These are phyloP conservation scores for Brienomyrus longianalis DNA, from an alignment of 2,113 vertebrate species.

Conservation along the genomic window DNA sequence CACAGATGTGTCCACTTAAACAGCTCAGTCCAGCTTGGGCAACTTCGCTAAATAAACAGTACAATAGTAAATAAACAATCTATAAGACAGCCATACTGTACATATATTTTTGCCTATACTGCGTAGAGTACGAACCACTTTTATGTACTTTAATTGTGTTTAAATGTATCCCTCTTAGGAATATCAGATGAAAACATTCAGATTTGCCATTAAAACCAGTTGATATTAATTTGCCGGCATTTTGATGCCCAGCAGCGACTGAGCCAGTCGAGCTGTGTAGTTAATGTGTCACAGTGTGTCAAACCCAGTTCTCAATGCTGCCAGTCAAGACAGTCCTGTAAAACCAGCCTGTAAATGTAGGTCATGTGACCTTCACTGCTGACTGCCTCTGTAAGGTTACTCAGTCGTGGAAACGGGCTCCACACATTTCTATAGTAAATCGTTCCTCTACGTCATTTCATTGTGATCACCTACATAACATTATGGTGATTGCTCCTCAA, in stretches of 20 bases:
- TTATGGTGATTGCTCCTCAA: not conserved
- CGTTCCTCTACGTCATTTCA: not conserved
- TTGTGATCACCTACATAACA: not conserved
- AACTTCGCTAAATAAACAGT: not conserved
- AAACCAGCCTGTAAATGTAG: not conserved
- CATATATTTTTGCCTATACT: not conserved
- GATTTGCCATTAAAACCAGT: not conserved
- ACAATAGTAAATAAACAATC: not conserved
- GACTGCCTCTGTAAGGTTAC: not conserved
- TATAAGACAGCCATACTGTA: not conserved
- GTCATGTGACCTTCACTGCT: not conserved
- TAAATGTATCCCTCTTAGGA: not conserved
- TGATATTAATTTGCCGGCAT: not conserved
- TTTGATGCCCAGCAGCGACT: not conserved
- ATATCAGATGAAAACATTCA: not conserved
- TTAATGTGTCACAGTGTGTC: not conserved
- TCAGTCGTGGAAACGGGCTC: not conserved
- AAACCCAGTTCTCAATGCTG: not conserved
- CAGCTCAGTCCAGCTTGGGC: not conserved
- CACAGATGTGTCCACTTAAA: conserved; percentile 36
- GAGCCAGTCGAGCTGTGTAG: not conserved
- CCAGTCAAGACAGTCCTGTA: not conserved
- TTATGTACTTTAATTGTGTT: not conserved
- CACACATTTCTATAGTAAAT: not conserved
- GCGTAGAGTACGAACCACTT: not conserved